Evolutionary conservation across 2,113 vertebrate genomes (phyloP).

Genomic region (Eretmochelys imbricata): DNA sequence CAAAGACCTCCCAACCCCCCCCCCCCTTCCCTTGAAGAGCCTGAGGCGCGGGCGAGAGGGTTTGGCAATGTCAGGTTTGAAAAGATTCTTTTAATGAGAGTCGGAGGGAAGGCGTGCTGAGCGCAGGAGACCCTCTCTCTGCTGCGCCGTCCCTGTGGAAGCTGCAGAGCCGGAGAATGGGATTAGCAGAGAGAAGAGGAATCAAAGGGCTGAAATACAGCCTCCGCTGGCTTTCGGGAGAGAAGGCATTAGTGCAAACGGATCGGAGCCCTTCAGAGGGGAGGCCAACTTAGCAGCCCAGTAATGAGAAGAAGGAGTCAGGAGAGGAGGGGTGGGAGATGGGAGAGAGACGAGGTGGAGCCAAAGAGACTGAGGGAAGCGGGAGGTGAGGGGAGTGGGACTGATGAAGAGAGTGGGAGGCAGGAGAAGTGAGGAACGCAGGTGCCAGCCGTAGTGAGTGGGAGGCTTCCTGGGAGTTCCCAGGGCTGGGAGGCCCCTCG

Average conservation of each 20-base stretch:
- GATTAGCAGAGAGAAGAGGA: not conserved
- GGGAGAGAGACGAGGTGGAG: not conserved
- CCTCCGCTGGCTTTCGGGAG: not conserved
- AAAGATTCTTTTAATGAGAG: constrained; percentile 43
- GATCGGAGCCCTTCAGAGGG: not conserved
- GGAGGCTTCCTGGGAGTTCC: not conserved
- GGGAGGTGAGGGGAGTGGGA: not conserved
- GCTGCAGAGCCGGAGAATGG: not conserved
- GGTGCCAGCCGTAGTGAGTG: not conserved
- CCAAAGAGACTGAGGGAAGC: not conserved
- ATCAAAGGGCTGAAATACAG: not conserved
- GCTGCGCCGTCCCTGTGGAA: not conserved
- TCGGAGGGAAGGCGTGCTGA: not conserved
- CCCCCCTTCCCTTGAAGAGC: constrained; percentile 68
- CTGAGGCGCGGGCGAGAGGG: constrained; percentile 60
- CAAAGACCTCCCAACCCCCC: constrained; percentile 70
- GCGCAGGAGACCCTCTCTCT: not conserved
- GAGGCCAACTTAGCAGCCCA: not conserved
- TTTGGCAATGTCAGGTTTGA: constrained; percentile 42
- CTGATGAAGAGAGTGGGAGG: not conserved
- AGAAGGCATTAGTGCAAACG: constrained; percentile 17
- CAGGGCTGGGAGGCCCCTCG: not conserved
- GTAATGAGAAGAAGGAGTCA: not conserved
- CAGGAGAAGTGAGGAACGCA: not conserved
- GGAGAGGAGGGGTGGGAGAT: not conserved